A percentile compares a stretch with the other conserved stretches of the same genome.
Evolutionary conservation across 2,797 vertebrate genomes (phyloP).

Genomic region (Paratrypauchen microcephalus): DNA sequence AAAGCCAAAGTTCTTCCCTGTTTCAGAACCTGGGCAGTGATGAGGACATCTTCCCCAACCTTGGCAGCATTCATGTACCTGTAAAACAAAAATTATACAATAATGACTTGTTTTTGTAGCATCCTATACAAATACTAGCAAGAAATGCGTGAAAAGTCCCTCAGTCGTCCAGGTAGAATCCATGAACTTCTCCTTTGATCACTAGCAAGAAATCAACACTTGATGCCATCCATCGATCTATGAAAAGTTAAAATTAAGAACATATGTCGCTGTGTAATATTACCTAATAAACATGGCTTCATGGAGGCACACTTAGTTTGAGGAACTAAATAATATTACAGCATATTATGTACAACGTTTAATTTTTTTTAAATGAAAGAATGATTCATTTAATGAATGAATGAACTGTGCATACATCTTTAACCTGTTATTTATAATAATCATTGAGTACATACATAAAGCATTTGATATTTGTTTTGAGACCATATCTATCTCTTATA

Average conservation of each 20-base stretch:
- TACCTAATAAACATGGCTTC: not conserved
- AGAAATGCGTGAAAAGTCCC: too few relatives aligned
- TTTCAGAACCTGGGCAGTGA: conserved; percentile 92
- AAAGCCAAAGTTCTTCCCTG: conserved; percentile 89
- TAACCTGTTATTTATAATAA: too few relatives aligned
- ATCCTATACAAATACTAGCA: not conserved
- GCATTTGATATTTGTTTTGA: too few relatives aligned
- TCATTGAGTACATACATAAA: too few relatives aligned
- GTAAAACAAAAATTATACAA: conserved; percentile 44
- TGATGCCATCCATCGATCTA: not conserved
- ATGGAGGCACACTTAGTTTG: too few relatives aligned
- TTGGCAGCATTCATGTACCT: conserved; percentile 95
- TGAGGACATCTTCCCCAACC: conserved; percentile 89
- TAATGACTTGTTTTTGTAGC: not conserved
- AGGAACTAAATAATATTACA: too few relatives aligned
- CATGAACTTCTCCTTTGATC: too few relatives aligned
- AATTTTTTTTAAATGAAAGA: too few relatives aligned
- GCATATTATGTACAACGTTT: too few relatives aligned
- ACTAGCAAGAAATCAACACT: not conserved
- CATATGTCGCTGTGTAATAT: not conserved
- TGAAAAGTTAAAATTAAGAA: not conserved
- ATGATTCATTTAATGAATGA: too few relatives aligned
- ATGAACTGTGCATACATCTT: too few relatives aligned
- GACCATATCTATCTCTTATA: not conserved
- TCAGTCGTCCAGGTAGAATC: too few relatives aligned